Conservation (phyloP, 2,113 vertebrate genomes). For the Apteryx mantelli region DNA sequence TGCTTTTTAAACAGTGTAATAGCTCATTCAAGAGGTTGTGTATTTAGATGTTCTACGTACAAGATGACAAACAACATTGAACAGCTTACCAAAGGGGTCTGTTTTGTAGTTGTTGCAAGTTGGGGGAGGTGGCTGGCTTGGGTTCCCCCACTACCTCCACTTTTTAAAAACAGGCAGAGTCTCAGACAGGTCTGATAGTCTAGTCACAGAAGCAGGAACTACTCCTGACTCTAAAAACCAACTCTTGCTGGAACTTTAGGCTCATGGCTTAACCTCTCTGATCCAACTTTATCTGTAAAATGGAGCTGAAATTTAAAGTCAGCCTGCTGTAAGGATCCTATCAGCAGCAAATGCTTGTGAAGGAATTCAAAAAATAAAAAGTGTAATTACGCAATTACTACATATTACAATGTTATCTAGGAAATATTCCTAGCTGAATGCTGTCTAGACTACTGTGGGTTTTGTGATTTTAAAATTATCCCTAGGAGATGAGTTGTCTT, state of each 20-base stretch:
- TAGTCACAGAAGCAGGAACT: background rate
- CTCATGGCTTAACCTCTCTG: background rate
- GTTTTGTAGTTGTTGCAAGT: background rate
- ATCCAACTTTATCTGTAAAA: background rate
- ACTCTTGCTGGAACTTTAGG: background rate
- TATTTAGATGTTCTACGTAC: background rate
- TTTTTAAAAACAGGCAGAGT: background rate
- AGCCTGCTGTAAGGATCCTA: background rate
- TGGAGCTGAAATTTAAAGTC: background rate
- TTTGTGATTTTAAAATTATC: background rate
- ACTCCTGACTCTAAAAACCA: background rate
- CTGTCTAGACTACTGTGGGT: background rate
- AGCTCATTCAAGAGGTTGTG: background rate
- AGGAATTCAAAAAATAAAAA: background rate
- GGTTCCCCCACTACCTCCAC: accelerated
- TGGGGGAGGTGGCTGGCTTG: background rate
- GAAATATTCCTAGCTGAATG: background rate
- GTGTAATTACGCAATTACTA: accelerated
- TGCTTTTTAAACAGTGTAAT: slow-evolving; percentile 1
- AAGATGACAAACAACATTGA: background rate
- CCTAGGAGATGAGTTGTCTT: background rate
- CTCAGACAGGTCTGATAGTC: background rate
- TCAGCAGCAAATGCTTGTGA: background rate
- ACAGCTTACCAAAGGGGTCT: background rate
- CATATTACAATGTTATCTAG: background rate